Percentiles rank a stretch among this genome's conserved stretches.
Conservation (phyloP, 2,113 vertebrate species). For the Fukomys damarensis region DNA sequence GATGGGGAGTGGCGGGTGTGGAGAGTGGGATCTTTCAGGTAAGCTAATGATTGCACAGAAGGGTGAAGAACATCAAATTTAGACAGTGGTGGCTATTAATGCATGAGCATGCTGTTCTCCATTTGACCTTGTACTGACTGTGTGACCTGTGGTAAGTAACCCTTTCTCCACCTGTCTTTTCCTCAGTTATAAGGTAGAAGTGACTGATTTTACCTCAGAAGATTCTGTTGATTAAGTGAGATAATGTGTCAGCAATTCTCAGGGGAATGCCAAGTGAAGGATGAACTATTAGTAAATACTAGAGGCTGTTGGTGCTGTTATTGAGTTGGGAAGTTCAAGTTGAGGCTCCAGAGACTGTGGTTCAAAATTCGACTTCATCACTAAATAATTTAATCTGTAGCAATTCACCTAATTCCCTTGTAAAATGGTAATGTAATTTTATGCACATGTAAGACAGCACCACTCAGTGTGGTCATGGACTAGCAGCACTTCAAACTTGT, state of each 20-base stretch:
- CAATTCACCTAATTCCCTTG: neutral
- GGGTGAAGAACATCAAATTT: neutral
- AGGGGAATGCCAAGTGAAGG: neutral
- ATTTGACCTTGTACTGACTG: neutral
- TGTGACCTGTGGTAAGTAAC: neutral
- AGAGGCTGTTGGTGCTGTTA: neutral
- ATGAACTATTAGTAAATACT: neutral
- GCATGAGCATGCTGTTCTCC: rapidly evolving
- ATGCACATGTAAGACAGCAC: neutral
- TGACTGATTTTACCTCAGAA: neutral
- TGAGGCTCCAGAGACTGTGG: neutral
- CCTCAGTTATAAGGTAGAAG: neutral
- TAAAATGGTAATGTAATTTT: neutral
- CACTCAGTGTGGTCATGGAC: neutral
- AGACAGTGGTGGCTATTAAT: neutral
- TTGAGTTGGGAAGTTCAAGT: neutral
- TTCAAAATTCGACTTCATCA: neutral
- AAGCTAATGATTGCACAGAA: neutral
- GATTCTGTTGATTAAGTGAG: neutral
- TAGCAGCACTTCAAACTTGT: neutral
- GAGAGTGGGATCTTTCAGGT: neutral
- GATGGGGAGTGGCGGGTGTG: neutral
- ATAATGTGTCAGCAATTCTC: neutral
- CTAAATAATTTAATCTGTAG: neutral
- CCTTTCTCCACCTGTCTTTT: neutral